These are phyloP conservation scores for Umimayanthus kanabou DNA, from an alignment of 92 coral and sea anemone species.

Conservation along the genomic window DNA sequence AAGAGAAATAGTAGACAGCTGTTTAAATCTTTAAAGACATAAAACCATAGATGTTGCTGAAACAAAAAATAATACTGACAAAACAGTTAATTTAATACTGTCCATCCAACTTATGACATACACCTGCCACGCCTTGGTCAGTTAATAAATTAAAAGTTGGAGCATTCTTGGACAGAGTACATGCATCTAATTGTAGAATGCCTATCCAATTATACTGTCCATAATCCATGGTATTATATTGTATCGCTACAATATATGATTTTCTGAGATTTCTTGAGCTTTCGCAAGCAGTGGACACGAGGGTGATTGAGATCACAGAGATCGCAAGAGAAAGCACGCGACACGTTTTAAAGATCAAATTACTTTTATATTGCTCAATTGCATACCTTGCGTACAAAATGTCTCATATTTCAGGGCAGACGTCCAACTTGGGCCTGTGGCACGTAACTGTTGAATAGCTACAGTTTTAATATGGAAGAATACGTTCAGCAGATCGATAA, in stretches of 20 bases:
- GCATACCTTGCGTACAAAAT: no score
- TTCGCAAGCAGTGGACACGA: no score
- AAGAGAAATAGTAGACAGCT: conserved; percentile 26
- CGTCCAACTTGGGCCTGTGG: no score
- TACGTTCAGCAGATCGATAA: no score
- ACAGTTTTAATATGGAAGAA: no score
- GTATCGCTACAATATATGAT: conserved; percentile 3
- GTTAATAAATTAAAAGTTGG: conserved; percentile 23
- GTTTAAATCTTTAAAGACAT: conserved; percentile 17
- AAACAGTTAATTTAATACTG: conserved; percentile 28
- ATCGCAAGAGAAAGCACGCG: no score
- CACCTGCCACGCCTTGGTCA: conserved; percentile 28
- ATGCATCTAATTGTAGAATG: conserved; percentile 19
- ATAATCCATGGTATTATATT: conserved; percentile 15
- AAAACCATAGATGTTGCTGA: conserved; percentile 1
- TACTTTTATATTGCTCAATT: no score
- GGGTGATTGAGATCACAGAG: no score
- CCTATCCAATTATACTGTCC: conserved; percentile 30
- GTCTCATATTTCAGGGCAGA: no score
- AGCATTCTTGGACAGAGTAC: conserved; percentile 24
- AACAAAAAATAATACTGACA: conserved; percentile 10
- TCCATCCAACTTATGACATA: conserved; percentile 7
- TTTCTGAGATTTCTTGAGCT: no score
- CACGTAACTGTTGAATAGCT: no score
- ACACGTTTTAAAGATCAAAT: no score